These are phyloP conservation scores for Oplegnathus fasciatus DNA, from an alignment of 2,113 vertebrate species.

Conservation along the genomic window DNA sequence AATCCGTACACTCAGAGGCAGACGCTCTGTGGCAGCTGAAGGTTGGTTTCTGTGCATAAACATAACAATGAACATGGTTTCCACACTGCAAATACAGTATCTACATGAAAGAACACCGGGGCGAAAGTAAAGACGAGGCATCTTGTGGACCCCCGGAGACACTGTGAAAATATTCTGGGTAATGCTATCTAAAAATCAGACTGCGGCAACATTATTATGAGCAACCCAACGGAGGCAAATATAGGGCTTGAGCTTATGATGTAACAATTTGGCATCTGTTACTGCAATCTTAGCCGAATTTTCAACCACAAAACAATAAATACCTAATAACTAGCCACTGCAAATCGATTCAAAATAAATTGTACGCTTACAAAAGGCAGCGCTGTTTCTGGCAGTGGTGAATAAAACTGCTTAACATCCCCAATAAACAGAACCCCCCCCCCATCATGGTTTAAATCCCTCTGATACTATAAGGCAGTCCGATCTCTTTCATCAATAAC, in stretches of 20 bases:
- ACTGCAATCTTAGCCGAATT: slow-evolving; percentile 41
- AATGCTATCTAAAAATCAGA: slow-evolving; percentile 23
- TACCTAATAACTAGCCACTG: slow-evolving; percentile 65
- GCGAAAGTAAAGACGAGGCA: slow-evolving; percentile 17
- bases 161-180: slow-evolving; percentile 27
- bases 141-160: slow-evolving; percentile 18
- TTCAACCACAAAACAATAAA: slow-evolving; percentile 60
- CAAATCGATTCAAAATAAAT: slow-evolving; percentile 65
- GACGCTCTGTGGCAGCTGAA: slow-evolving; percentile 51
- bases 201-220: slow-evolving; percentile 33
- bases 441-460: slow-evolving; percentile 78
- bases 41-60: slow-evolving; percentile 54
- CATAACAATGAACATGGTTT: slow-evolving; percentile 44
- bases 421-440: slow-evolving; percentile 48
- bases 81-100: slow-evolving; percentile 54
- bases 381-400: slow-evolving; percentile 77
- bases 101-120: slow-evolving; percentile 43
- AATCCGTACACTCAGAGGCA: slow-evolving; percentile 21
- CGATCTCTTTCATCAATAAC: slow-evolving; percentile 81
- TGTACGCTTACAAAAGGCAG: slow-evolving; percentile 48
- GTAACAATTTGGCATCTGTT: slow-evolving; percentile 58
- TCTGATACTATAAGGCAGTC: slow-evolving; percentile 82
- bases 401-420: slow-evolving; percentile 76
- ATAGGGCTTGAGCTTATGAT: slow-evolving; percentile 20
- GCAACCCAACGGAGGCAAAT: slow-evolving; percentile 35